Base-by-base conservation (phyloP, 1,140 invertebrate genomes). In the Lycorma delicatula region DNA sequence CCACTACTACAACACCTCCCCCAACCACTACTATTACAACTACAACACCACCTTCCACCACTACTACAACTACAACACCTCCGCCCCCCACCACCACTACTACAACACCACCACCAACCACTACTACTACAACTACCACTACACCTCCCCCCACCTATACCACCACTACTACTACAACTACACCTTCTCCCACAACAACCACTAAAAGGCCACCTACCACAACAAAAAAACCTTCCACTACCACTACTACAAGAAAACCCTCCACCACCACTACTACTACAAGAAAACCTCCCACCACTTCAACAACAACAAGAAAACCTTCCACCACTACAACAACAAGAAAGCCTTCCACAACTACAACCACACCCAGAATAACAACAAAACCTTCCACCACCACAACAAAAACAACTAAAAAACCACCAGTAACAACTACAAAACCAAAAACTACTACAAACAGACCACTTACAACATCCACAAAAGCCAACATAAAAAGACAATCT, bases 281-380 rank as follows among this genome's bases (percentile, higher is more conserved):
- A 18, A 55, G 34, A 27, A 51, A 6, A 36, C 47, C 57, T 28
- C 56, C 54, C 36, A 62, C 51, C 4, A 13, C 13, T 36, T 49
- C 34, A 50, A 36, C 49, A 13, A 56, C 59, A 1, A 54, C 28
- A 18, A 54, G 20, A 13, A 49, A 41, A 51, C 20, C 51, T 41
- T 50, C 56, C 3, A 51, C 55, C 2, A 38, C 50, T 13, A 58
- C 49, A 28, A 58, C 50, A 20, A 53, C 34, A 47, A 28, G 22
- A 50, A 52, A 25, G 13, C 26, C 57, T 1, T 57, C 57, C 31
- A 31, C 48, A 16, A 27, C 27, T 9, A 27, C 50, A 18, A 62
- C 54, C 34, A 63, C 58, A 25, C 54, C 51, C 25, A 60, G 54
- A 38, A 36, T 25, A 41, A 16, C 51, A 26, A 41, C 31, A 18